A percentile compares a stretch with the other conserved stretches of the same genome.
phyloP scores from a whole-genome alignment of 1,140 invertebrate genomes.

The Vollenhovia emeryi region DNA sequence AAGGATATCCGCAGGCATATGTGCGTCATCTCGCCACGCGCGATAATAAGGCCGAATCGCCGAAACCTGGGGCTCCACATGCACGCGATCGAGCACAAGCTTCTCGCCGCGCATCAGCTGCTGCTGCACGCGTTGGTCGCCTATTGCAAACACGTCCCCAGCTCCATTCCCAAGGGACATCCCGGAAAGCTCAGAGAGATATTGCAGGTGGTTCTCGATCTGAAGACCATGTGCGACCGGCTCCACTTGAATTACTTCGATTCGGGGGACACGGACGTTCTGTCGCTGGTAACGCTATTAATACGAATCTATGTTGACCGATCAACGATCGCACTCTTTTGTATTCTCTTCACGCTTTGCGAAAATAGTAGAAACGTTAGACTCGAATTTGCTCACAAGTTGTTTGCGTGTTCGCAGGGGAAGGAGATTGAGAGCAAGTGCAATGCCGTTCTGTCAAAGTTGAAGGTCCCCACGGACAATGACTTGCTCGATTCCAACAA shows the following conservation, averaged over 20 bases:
- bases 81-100: constrained; percentile 81
- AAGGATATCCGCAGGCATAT: constrained; percentile 79
- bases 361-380: background rate
- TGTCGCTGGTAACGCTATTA: constrained; percentile 72
- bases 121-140: constrained; percentile 79
- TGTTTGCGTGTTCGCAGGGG: constrained; percentile 71
- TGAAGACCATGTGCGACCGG: constrained; percentile 78
- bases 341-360: background rate
- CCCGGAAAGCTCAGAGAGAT: constrained; percentile 81
- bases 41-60: constrained; percentile 69
- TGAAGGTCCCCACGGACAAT: constrained; percentile 76
- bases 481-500: constrained; percentile 66
- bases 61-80: constrained; percentile 75
- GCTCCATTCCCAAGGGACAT: constrained; percentile 78
- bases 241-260: constrained; percentile 79
- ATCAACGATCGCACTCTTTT: background rate
- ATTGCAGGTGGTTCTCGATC: constrained; percentile 77
- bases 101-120: constrained; percentile 80
- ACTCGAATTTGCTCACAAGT: constrained; percentile 28
- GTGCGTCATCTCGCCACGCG: constrained; percentile 66
- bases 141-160: constrained; percentile 83
- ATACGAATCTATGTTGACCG: constrained; percentile 21
- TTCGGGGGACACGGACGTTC: constrained; percentile 76
- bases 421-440: constrained; percentile 79
- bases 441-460: constrained; percentile 77